phyloP scores from a whole-genome alignment of 2,797 vertebrate genomes.

The Sebastiscus tertius region DNA sequence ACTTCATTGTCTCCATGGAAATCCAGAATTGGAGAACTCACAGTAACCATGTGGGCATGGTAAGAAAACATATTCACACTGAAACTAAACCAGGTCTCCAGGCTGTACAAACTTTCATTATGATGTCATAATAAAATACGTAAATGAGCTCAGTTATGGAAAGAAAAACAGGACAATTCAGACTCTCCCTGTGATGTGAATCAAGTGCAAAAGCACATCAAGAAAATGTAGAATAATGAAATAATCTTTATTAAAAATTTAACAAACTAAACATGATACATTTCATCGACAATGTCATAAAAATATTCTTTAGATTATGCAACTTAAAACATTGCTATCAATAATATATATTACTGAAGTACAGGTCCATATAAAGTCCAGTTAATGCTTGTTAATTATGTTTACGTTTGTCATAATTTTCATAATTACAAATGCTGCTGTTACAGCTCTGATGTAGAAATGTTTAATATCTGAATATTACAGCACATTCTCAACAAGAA shows the following conservation, averaged over 20 bases:
- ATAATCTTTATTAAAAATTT: constrained; percentile 38
- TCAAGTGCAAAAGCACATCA: not conserved
- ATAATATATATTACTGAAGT: constrained; percentile 1
- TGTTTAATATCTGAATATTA: not conserved
- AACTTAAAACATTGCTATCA: not conserved
- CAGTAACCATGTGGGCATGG: not conserved
- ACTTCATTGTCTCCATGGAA: not conserved
- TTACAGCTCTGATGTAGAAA: not conserved
- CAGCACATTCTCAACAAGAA: not conserved
- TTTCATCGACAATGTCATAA: not conserved
- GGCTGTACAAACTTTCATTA: not conserved
- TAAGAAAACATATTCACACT: rapidly evolving
- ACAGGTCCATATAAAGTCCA: not conserved
- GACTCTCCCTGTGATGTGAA: not conserved
- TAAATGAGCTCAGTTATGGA: not conserved
- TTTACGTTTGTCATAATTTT: constrained; percentile 15
- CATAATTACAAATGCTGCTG: not conserved
- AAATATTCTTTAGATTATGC: not conserved
- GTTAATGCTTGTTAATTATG: not conserved
- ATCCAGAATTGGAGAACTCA: not conserved
- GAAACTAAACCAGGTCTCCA: not conserved
- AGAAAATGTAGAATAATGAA: constrained; percentile 26
- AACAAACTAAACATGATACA: not conserved
- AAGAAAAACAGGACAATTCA: not conserved
- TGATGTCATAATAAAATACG: rapidly evolving